These are phyloP conservation scores for Hyles lineata DNA, from an alignment of 2,888 invertebrate species.

Conservation along the genomic window DNA sequence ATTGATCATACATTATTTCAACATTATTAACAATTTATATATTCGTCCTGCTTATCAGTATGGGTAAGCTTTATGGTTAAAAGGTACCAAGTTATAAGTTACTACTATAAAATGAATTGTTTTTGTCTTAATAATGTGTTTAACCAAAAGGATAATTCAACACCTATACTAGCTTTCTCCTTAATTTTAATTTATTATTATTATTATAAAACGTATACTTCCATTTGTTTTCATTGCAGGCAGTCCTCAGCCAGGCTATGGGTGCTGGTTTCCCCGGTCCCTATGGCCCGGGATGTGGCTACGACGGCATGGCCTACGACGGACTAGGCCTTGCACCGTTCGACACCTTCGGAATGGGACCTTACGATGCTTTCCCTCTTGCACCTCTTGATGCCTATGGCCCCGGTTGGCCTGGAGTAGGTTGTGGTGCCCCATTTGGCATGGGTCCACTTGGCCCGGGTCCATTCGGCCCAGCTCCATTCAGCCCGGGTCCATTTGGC, in stretches of 20 bases:
- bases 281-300: slow-evolving; percentile 19
- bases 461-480: background rate
- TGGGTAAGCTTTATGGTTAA: too few species aligned
- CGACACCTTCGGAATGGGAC: slow-evolving; percentile 17
- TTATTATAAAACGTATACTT: too few species aligned
- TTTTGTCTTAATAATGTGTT: too few species aligned
- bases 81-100: too few species aligned
- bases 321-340: slow-evolving; percentile 16
- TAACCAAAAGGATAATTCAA: too few species aligned
- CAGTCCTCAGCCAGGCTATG: slow-evolving; percentile 24
- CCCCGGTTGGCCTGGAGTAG: background rate
- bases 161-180: too few species aligned
- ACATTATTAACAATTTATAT: background rate
- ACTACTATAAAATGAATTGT: too few species aligned
- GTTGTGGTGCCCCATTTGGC: slow-evolving; percentile 8
- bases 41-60: too few species aligned
- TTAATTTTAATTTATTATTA: too few species aligned
- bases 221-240: background rate
- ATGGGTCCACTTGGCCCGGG: background rate
- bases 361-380: background rate
- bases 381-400: slow-evolving; percentile 23
- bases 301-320: slow-evolving; percentile 28
- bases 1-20: background rate
- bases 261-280: slow-evolving; percentile 11
- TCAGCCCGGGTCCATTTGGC: background rate